Base-by-base conservation (phyloP, 1,140 invertebrate genomes). In the Vanessa tameamea region DNA sequence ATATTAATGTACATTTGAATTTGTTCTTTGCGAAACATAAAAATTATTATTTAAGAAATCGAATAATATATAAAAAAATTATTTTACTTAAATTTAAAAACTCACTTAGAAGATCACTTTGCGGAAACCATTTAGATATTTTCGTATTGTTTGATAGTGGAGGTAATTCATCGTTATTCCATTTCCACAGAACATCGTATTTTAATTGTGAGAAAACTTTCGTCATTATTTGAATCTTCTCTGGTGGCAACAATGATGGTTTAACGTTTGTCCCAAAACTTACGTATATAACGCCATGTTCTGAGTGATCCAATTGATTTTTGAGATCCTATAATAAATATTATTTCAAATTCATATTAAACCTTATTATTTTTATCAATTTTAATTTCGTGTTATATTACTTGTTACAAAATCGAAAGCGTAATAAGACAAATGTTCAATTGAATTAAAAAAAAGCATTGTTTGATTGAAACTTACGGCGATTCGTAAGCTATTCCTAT, bases 201-300 rank as follows among this genome's bases (percentile, higher is more conserved):
- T 65, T 57, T 15, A 73, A 13, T 47, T 73, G 47, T n/a, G 72
- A 73, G 15, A 73, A 73, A 16, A 73, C 72, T 64, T 65, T 73
- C 11, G 55, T 51, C 72, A 73, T 68, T 2, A 68, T 51, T 59
- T 68, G 4, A 43, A 73, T 68, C 23, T 61, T 59, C 26, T 53
- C 64, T 14, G 72, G 20, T 15, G 57, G 57, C 16, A 73, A 65
- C 1, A 67, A 16, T 15, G 72, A 73, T 6, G 65, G 72, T 2
- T 37, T 11, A 48, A 73, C 65, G 51, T 73, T 73, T 14, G 72
- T 73, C n/a, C 72, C 72, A 64, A 73, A 73, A 68, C 71, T 72
- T 26, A 72, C 64, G 20, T 72, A 72, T 23, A 72, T 72, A n/a
- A 72, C 64, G 5, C 71, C 72, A 63, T 73, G 47, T 47, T 73